phyloP scores from a whole-genome alignment of 2,888 invertebrate species.

The Synergus gifuensis region DNA sequence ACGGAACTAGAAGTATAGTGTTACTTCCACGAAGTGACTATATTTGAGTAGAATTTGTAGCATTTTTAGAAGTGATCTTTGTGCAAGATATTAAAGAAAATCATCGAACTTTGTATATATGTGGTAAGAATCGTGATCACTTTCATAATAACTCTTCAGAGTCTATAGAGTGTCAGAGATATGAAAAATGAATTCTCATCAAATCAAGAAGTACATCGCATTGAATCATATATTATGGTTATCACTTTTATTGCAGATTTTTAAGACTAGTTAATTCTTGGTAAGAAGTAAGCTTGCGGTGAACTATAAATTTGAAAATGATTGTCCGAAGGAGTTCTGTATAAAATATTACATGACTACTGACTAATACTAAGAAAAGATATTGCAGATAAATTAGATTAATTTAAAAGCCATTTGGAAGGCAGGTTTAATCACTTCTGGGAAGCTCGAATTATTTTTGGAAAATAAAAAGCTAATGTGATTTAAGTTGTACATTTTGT shows the following conservation, averaged over 20 bases:
- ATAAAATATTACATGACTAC: conserved; percentile 7
- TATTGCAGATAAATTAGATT: not conserved
- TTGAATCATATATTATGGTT: not conserved
- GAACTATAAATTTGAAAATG: conserved; percentile 11
- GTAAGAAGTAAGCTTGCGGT: not conserved
- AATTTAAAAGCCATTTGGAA: not conserved
- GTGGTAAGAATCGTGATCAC: not conserved
- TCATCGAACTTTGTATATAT: not conserved
- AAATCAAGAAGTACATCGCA: not conserved
- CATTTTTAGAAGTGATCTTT: not conserved
- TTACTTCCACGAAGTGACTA: not conserved
- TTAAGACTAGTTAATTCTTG: not conserved
- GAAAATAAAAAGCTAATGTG: conserved; percentile 1
- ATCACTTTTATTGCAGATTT: not conserved
- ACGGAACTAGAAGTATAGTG: not conserved
- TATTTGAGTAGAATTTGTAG: not conserved
- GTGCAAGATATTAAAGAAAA: not conserved
- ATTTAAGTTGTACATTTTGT: not conserved
- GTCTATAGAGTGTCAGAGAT: not conserved
- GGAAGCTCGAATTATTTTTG: not conserved
- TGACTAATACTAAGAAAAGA: conserved; percentile 14
- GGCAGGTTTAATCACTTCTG: not conserved
- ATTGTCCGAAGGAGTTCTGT: conserved; percentile 1
- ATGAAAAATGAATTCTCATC: not conserved
- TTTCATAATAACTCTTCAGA: not conserved